Percentiles rank a stretch among this genome's conserved stretches.
Evolutionary conservation across 2,797 vertebrate genomes (phyloP).

Genomic region (Florisuga fusca): DNA sequence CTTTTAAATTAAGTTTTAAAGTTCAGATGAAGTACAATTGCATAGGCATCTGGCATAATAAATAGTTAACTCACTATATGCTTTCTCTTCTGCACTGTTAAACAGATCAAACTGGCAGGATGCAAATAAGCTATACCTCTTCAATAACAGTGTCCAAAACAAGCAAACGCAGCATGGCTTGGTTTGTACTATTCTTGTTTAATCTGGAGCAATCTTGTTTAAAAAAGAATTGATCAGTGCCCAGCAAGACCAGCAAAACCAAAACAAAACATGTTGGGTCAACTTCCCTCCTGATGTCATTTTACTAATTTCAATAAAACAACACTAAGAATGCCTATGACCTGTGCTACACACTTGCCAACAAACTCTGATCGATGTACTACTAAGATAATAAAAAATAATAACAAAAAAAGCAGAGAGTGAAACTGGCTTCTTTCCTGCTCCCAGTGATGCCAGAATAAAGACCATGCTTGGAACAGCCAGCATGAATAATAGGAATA

Average conservation of each 20-base stretch:
- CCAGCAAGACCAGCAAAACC: neutral
- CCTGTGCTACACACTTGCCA: neutral
- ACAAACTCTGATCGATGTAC: neutral
- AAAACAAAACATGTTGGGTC: neutral
- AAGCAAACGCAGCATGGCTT: slow-evolving; percentile 40
- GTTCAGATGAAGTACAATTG: neutral
- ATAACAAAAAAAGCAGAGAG: neutral
- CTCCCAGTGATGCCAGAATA: neutral
- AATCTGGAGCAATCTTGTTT: slow-evolving; percentile 35
- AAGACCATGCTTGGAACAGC: neutral
- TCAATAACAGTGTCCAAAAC: neutral
- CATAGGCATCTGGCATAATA: neutral
- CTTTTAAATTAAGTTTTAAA: slow-evolving; percentile 27
- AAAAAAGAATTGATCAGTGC: neutral
- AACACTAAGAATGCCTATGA: neutral
- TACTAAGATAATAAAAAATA: neutral
- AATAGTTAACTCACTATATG: neutral
- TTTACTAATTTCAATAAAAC: slow-evolving; percentile 4
- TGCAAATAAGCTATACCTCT: slow-evolving; percentile 32
- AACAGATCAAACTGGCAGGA: slow-evolving; percentile 9
- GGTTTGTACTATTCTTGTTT: slow-evolving; percentile 47
- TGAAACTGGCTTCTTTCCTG: neutral
- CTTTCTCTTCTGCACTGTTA: neutral
- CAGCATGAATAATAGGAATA: neutral
- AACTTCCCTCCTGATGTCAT: neutral